Evolutionary conservation across 2,888 invertebrate genomes (phyloP), one percentile per base, ranked within the genome.

Genomic region (Polymixis flavicincta): DNA sequence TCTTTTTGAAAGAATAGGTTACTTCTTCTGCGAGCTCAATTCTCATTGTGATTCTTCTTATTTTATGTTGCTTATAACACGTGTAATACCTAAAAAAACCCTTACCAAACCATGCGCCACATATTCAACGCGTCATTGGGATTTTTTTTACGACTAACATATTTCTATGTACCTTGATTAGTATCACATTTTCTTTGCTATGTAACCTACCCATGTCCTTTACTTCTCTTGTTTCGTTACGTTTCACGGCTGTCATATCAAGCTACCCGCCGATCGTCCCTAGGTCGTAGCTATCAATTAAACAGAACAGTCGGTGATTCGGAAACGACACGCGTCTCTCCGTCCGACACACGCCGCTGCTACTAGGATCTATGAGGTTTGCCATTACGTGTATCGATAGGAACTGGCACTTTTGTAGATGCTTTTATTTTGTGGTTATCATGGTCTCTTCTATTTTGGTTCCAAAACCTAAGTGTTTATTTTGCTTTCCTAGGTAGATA

Each of bases 291-390:
- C 86, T 84, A 89, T 88, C 88, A 89, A 90, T 90, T 89, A 89
- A 85, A 84, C 82, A 75, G 80, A 80, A 64, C 76, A 77, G 65
- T 75, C 88, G 85, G 59, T 83, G 87, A 77, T 48, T 78, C 75
- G 88, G 89, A 89, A 90, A 81, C 85, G 86, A 85, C 86, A 83
- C 85, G 88, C 80, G 83, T 86, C 82, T 85, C 75, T 78, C 79
- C 83, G 81, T 87, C 85, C 70, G 69, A 73, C 79, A 71, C 88
- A 85, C 88, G 86, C 83, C 74, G 69, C 74, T 59, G 70, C 72
- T 66, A 70, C 63, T 55, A 63, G 45, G 13, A 65, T 45, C 54
- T 57, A 55, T 25, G 37, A 65, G 19, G 17, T 9, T 11, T 55
- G 37, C 28, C 45, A 81, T 79, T 82, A 79, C 74, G 73, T 88